Conservation (phyloP, 2,113 vertebrate species). For the Syngnathus scovelli region DNA sequence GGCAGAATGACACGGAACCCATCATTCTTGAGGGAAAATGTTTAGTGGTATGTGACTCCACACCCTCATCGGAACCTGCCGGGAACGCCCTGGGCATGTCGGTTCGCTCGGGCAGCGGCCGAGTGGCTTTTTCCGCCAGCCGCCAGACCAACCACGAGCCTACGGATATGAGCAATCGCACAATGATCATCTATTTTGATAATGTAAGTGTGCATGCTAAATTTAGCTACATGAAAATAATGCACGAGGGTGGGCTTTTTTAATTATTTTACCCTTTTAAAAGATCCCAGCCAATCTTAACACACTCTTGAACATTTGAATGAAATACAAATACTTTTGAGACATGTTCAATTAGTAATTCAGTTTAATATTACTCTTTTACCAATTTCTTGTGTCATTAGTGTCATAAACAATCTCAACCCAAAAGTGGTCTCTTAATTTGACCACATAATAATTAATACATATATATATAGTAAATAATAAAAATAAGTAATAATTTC, state of each 20-base stretch:
- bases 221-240: neutral
- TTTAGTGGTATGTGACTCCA: slow-evolving; percentile 76
- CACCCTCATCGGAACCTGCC: slow-evolving; percentile 69
- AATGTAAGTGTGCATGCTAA: slow-evolving; percentile 58
- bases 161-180: slow-evolving; percentile 77
- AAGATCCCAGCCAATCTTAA: no score
- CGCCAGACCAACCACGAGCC: slow-evolving; percentile 78
- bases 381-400: neutral
- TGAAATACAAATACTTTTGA: no score
- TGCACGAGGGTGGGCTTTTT: no score
- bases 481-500: no score
- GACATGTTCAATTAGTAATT: neutral
- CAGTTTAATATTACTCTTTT: neutral
- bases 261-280: no score
- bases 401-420: neutral
- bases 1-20: slow-evolving; percentile 77
- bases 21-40: slow-evolving; percentile 77
- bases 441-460: neutral
- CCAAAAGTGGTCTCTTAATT: neutral
- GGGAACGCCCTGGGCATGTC: slow-evolving; percentile 75
- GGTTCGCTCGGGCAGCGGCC: slow-evolving; percentile 69
- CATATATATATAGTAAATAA: no score
- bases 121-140: slow-evolving; percentile 75
- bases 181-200: slow-evolving; percentile 79
- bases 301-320: no score